A percentile compares a stretch with the other conserved stretches of the same genome.
These are phyloP conservation scores for Saxidomus purpurata DNA, from an alignment of 1,140 invertebrate genomes.

Conservation along the genomic window DNA sequence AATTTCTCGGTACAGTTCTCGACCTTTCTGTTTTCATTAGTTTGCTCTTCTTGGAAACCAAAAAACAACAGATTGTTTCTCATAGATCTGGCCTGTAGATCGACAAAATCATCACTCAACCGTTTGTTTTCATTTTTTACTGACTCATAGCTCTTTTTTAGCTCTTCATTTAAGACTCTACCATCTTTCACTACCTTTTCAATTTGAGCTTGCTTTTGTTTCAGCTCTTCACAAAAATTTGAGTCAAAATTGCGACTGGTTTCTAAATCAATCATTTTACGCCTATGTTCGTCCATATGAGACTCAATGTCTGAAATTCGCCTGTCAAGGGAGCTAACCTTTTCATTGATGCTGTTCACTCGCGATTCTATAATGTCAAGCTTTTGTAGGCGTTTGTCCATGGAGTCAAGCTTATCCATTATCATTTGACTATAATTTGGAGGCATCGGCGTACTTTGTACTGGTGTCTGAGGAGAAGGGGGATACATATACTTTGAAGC, in stretches of 20 bases:
- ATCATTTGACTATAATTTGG: background rate
- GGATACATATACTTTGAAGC: background rate
- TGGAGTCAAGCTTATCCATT: background rate
- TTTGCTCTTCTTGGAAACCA: background rate
- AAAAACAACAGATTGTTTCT: constrained; percentile 39
- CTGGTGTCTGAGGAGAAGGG: background rate
- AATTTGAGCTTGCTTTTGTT: background rate
- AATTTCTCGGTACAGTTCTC: background rate
- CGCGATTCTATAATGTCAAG: background rate
- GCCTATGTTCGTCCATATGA: background rate
- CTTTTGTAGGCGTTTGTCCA: background rate
- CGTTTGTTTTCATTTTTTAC: background rate
- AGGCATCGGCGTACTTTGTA: background rate
- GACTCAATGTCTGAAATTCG: background rate
- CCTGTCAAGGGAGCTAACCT: background rate
- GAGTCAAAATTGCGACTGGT: background rate
- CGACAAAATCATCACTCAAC: background rate
- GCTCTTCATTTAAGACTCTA: background rate
- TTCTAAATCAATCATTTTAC: background rate
- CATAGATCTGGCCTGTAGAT: constrained; percentile 25
- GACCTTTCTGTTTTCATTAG: background rate
- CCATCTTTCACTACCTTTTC: background rate
- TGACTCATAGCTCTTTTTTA: background rate
- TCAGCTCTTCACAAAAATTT: background rate
- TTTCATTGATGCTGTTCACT: background rate